Evolutionary conservation across 2,888 invertebrate genomes (phyloP).

Genomic region (Lordiphosa andalusiaca): DNA sequence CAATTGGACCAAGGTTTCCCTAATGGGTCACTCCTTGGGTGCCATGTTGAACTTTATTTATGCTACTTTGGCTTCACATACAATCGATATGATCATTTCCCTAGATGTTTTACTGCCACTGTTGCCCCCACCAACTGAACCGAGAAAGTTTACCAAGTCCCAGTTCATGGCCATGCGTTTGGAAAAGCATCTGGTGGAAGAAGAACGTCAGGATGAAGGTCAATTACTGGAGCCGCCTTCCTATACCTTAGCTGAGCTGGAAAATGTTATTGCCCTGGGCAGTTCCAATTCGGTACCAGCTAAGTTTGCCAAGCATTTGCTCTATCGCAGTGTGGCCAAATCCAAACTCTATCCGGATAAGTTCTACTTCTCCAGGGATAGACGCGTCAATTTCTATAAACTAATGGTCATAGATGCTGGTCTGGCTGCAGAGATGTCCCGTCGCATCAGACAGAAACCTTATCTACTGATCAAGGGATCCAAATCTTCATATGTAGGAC

Average conservation of each 20-base stretch:
- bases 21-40: conserved; percentile 86
- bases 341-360: conserved; percentile 82
- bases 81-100: conserved; percentile 68
- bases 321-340: conserved; percentile 82
- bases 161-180: not conserved
- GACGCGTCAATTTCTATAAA: conserved; percentile 52
- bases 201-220: conserved; percentile 63
- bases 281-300: conserved; percentile 82
- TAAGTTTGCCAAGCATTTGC: conserved; percentile 82
- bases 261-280: conserved; percentile 81
- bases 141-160: too few species aligned
- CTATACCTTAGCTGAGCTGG: conserved; percentile 83
- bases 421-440: conserved; percentile 82
- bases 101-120: conserved; percentile 55
- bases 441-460: conserved; percentile 81
- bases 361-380: conserved; percentile 80
- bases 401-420: conserved; percentile 53
- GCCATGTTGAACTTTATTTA: conserved; percentile 83
- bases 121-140: not conserved
- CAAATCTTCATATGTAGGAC: conserved; percentile 81
- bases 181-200: conserved; percentile 80
- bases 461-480: conserved; percentile 84
- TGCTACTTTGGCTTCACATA: conserved; percentile 81
- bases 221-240: conserved; percentile 81
- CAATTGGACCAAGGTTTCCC: conserved; percentile 85